Evolutionary conservation across 2,113 vertebrate species (phyloP), one percentile per base, ranked within the genome.

Genomic region (Apteryx owenii): DNA sequence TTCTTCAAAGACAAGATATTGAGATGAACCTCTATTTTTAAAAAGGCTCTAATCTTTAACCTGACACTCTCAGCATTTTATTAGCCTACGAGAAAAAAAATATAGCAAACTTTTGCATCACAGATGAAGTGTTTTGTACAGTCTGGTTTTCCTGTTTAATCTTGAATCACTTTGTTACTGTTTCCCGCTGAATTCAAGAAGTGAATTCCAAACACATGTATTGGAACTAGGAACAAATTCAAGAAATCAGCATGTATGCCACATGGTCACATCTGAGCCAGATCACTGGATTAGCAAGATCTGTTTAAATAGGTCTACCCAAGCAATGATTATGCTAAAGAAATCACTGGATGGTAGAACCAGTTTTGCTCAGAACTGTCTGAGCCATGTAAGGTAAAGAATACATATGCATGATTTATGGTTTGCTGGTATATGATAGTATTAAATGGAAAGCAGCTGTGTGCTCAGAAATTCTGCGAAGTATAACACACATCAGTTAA

Each of bases 271-370:
- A 54, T 46, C 95, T 93, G 79, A 97, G 88, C 71, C 93, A 83
- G 68, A 96, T 84, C 96, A 96, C 68, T 51, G 82, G 91, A 93
- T 86, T 58, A 93, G 60, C 93, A 70, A 85, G 95, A 96, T 85
- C 88, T 91, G 77, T 82, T 70, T 44, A 90, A 93, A 83, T 44
- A 96, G 72, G 79, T 96, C 88, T 93, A 70, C 79, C 79, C 76
- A 90, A 94, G 92, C 79, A 95, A 94, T 78, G 85, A 96, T 95
- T 96, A 96, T 92, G 85, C 90, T 83, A 86, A 80, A 50, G 68
- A 50, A 96, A 90, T 66, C 93, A 50, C 92, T 78, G n/a, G 36
- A 96, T 94, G 95, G 96, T 73, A 97, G 95, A 97, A 97, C 96
- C 96, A 94, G 96, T 97, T 97, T 95, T 94, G 82, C 96, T 94